Evolutionary conservation across 2,888 invertebrate species (phyloP), one percentile per base, ranked within the genome.

Genomic region (Agrilus mali): DNA sequence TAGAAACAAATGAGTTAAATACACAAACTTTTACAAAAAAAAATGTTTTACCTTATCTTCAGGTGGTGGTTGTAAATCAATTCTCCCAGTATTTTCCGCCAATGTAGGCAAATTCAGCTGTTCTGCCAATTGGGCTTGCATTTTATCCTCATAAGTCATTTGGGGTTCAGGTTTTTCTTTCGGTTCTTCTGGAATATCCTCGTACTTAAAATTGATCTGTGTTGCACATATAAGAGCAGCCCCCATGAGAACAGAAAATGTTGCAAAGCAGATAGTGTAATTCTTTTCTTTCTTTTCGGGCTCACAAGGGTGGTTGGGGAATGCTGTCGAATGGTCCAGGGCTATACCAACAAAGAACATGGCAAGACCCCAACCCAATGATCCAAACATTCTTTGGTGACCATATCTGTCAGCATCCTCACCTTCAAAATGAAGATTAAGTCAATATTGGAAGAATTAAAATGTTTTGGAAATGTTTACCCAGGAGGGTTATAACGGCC

Each of bases 311-410:
- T 93, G 92, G 55, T 87, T 78, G 17, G 92, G 87, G 67, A 98
- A 97, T 1, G 93, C 85, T 15, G 94, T 94, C 44, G 95, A 94
- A 65, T 96, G 93, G 69, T 98, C 97, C 47, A 98, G 71, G 2
- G 89, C 93, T 56, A 94, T 92, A 46, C 92, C 93, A 46, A 98
- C 94, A 63, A 97, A 85, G 69, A 98, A 97, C 97, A 98, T 98
- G 37, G 97, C 88, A 54, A 97, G 71, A 22, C 94, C 97, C 97
- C 97, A 98, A 36, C 97, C 97, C 44, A 96, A 72, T 14, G 94
- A 95, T 2, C 95, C 95, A 62, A 95, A 97, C 92, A 98, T 95
- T 53, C 97, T 79, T 69, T 97, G 97, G 59, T 93, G 87, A 0
- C 96, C 96, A 64, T 97, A 92, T 54, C 85, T 49, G 40, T 57